phyloP scores from a whole-genome alignment of 1,140 invertebrate genomes.

The Cardiocondyla obscurior region DNA sequence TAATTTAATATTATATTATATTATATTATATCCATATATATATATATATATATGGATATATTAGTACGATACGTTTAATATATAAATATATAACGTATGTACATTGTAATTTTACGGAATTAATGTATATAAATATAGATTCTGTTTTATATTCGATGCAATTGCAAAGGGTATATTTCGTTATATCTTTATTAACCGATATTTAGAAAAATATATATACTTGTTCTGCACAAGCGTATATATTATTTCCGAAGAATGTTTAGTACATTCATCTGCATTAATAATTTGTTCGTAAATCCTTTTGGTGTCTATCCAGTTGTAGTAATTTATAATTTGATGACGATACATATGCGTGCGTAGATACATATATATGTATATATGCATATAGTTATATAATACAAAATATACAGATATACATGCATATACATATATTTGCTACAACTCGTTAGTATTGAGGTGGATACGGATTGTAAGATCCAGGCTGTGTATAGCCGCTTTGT shows the following conservation, averaged over 20 bases:
- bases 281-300: too few relatives aligned
- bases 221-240: neutral
- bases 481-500: conserved; percentile 62
- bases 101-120: neutral
- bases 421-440: conserved; percentile 21
- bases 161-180: neutral
- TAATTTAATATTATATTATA: conserved; percentile 66
- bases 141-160: neutral
- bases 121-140: neutral
- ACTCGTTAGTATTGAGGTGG: conserved; percentile 64
- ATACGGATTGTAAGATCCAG: conserved; percentile 62
- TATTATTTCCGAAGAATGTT: conserved; percentile 15
- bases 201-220: neutral
- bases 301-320: neutral
- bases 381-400: neutral
- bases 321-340: conserved; percentile 5
- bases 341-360: neutral
- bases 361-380: neutral
- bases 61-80: conserved; percentile 26
- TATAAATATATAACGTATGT: conserved; percentile 4
- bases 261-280: neutral
- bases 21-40: neutral
- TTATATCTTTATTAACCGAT: neutral
- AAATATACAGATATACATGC: neutral
- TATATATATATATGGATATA: conserved; percentile 19